Conservation (phyloP, 1,140 invertebrate species). For the Mylabris phalerata region DNA sequence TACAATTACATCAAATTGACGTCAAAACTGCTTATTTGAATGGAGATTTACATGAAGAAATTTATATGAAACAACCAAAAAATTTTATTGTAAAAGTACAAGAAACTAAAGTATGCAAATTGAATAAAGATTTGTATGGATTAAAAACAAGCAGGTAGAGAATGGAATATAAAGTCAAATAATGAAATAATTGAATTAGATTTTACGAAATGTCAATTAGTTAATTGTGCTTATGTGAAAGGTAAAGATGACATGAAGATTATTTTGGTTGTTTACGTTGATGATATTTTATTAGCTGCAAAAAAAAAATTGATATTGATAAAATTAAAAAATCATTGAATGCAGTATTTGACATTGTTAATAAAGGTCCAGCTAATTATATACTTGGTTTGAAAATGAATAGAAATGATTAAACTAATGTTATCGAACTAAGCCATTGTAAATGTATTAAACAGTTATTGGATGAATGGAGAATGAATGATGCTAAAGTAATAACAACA, state of each 20-base stretch:
- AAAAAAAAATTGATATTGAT: too few relatives aligned
- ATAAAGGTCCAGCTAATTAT: slow-evolving; percentile 32
- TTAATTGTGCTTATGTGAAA: too few relatives aligned
- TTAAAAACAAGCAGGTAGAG: slow-evolving; percentile 41
- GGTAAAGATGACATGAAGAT: too few relatives aligned
- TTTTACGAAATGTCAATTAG: too few relatives aligned
- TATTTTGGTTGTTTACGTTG: too few relatives aligned
- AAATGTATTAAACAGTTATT: slow-evolving; percentile 37
- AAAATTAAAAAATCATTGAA: too few relatives aligned
- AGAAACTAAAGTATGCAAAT: slow-evolving; percentile 25
- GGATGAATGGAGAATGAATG: slow-evolving; percentile 34
- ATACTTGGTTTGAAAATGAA: slow-evolving; percentile 35
- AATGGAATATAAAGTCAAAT: slow-evolving; percentile 18
- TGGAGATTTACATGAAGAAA: slow-evolving; percentile 27
- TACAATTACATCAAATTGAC: slow-evolving; percentile 34
- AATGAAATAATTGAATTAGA: too few relatives aligned
- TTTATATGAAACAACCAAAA: slow-evolving; percentile 36
- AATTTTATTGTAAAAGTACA: slow-evolving; percentile 21
- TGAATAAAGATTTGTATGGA: slow-evolving; percentile 42
- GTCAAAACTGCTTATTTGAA: slow-evolving; percentile 31
- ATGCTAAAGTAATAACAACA: slow-evolving; percentile 35
- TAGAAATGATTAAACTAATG: slow-evolving; percentile 27
- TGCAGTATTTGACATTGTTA: background rate
- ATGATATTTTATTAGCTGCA: too few relatives aligned
- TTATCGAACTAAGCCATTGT: slow-evolving; percentile 35